Evolutionary conservation across 2,888 invertebrate species (phyloP).

Genomic region (Autographa pulchrina): DNA sequence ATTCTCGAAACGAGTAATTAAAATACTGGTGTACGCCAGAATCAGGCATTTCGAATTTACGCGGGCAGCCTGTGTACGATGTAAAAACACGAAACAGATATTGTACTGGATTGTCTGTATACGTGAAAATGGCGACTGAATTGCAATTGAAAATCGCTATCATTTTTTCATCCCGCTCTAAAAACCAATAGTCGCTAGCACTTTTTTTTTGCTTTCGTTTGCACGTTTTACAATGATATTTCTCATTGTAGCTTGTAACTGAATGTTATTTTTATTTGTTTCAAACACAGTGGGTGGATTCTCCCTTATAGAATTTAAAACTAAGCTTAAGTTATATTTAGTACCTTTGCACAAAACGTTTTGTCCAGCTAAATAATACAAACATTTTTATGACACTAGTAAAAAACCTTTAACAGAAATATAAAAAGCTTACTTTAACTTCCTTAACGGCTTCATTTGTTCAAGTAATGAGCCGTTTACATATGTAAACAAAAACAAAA

Average conservation of each 20-base stretch:
- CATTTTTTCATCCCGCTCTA: constrained; percentile 37
- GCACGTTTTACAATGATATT: not conserved
- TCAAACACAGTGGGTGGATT: constrained; percentile 9
- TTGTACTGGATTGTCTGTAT: constrained; percentile 49
- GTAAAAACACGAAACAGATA: constrained; percentile 61
- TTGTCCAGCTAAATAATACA: not conserved
- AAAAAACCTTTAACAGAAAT: not conserved
- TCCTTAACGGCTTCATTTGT: constrained; percentile 55
- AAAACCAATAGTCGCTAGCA: constrained; percentile 40
- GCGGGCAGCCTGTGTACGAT: constrained; percentile 60
- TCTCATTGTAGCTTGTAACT: not conserved
- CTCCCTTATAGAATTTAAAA: not conserved
- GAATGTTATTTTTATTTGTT: constrained; percentile 20
- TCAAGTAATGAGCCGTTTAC: constrained; percentile 44
- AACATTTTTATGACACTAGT: not conserved
- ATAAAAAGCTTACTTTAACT: constrained; percentile 8
- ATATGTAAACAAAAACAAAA: constrained; percentile 58
- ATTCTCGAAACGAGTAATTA: constrained; percentile 88
- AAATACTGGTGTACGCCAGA: constrained; percentile 86
- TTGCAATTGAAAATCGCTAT: constrained; percentile 60
- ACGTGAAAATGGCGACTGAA: constrained; percentile 59
- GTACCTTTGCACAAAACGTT: not conserved
- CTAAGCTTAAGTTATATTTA: not conserved
- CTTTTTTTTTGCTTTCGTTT: constrained; percentile 14
- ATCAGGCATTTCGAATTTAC: constrained; percentile 84